These are phyloP conservation scores for Zosterops japonicus DNA, from an alignment of 2,113 vertebrate species.

Conservation along the genomic window DNA sequence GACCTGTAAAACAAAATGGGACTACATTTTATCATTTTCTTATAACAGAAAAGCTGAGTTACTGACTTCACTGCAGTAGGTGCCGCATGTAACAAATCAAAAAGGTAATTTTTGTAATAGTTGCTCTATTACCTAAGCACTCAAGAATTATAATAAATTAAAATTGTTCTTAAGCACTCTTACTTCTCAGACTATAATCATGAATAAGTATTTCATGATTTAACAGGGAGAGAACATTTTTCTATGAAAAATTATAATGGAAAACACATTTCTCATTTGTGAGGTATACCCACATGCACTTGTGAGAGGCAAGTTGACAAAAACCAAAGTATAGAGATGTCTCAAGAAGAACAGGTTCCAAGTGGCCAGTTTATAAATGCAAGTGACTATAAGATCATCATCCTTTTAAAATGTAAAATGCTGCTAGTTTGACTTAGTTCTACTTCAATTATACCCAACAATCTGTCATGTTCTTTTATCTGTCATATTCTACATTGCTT, in stretches of 20 bases:
- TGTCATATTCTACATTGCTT: neutral
- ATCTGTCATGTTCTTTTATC: neutral
- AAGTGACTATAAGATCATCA: neutral
- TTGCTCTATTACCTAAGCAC: neutral
- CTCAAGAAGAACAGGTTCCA: neutral
- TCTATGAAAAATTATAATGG: neutral
- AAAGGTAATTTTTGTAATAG: neutral
- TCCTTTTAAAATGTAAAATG: neutral
- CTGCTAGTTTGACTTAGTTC: neutral
- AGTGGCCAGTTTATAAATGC: neutral
- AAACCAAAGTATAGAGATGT: neutral
- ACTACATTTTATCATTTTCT: neutral
- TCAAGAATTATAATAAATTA: neutral
- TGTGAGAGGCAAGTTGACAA: neutral
- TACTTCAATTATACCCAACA: neutral
- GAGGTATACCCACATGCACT: neutral
- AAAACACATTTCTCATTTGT: neutral
- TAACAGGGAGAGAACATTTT: neutral
- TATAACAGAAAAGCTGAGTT: neutral
- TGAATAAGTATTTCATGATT: neutral
- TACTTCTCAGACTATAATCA: neutral
- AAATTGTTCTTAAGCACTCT: neutral
- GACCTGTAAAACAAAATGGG: slow-evolving; percentile 74
- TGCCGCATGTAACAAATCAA: neutral
- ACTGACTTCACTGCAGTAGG: neutral